phyloP scores from a whole-genome alignment of 2,797 vertebrate species.

The Alfaro cultratus region DNA sequence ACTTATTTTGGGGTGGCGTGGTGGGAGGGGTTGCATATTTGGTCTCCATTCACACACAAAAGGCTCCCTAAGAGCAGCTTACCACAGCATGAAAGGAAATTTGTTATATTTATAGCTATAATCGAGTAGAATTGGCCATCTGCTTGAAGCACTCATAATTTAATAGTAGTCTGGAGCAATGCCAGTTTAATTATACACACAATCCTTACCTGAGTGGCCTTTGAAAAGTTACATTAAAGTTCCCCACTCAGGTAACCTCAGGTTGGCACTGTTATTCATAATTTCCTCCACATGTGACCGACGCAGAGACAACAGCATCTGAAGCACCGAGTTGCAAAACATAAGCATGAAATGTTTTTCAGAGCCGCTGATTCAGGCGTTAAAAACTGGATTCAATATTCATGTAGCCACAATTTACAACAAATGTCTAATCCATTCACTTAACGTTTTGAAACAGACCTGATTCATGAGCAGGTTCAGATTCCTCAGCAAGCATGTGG shows the following conservation, averaged over 20 bases:
- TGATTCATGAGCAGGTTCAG: not conserved
- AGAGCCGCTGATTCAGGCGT: too few relatives aligned
- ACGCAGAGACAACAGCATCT: not conserved
- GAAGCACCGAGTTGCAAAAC: not conserved
- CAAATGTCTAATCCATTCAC: not conserved
- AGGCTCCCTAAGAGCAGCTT: conserved; percentile 8
- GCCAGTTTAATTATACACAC: not conserved
- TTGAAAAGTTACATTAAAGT: not conserved
- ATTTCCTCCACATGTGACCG: not conserved
- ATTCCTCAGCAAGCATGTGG: not conserved
- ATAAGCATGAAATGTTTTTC: not conserved
- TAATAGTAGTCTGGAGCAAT: not conserved
- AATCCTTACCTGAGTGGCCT: not conserved
- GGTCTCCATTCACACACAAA: conserved; percentile 8
- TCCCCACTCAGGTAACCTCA: not conserved
- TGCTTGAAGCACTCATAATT: not conserved
- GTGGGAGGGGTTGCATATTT: conserved; percentile 1
- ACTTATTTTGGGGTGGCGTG: conserved; percentile 24
- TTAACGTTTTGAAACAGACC: not conserved
- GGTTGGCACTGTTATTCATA: not conserved
- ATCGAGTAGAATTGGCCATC: not conserved
- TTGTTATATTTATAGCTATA: not conserved
- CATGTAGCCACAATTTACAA: not conserved
- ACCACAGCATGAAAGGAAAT: not conserved
- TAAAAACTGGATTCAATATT: not conserved